phyloP scores from a whole-genome alignment of 2,888 invertebrate species.

The Steromphala cineraria region DNA sequence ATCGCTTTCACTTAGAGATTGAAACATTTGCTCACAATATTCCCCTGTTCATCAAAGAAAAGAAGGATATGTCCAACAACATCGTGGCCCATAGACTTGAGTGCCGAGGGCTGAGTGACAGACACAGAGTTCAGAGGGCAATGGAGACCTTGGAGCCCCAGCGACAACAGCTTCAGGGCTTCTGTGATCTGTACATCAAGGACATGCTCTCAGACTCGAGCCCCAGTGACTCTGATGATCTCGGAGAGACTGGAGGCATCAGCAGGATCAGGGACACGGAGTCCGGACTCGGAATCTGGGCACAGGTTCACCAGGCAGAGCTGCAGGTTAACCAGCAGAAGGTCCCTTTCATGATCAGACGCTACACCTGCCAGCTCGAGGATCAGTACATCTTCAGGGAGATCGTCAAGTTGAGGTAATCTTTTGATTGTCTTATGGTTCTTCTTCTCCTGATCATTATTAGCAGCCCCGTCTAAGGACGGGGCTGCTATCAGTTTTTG shows the following conservation, averaged over 20 bases:
- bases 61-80: slow-evolving; percentile 47
- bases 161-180: slow-evolving; percentile 42
- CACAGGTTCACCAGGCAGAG: slow-evolving; percentile 40
- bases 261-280: slow-evolving; percentile 25
- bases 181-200: slow-evolving; percentile 32
- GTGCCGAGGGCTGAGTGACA: slow-evolving; percentile 33
- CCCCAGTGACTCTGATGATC: slow-evolving; percentile 8
- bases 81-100: slow-evolving; percentile 38
- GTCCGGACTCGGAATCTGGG: slow-evolving; percentile 51
- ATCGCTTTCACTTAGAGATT: slow-evolving; percentile 3
- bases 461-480: too few species aligned
- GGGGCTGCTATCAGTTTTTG: too few species aligned
- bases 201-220: slow-evolving; percentile 37
- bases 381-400: slow-evolving; percentile 48
- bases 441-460: too few species aligned
- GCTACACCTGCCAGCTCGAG: slow-evolving; percentile 50
- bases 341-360: slow-evolving; percentile 43
- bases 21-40: slow-evolving; percentile 23
- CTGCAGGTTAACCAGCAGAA: slow-evolving; percentile 35
- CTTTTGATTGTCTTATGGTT: too few species aligned
- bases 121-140: slow-evolving; percentile 41
- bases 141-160: slow-evolving; percentile 50
- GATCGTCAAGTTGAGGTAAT: slow-evolving; percentile 60
- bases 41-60: slow-evolving; percentile 49
- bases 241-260: slow-evolving; percentile 21